Evolutionary conservation across 2,113 vertebrate genomes (phyloP).

Genomic region (Rhinolophus sinicus): DNA sequence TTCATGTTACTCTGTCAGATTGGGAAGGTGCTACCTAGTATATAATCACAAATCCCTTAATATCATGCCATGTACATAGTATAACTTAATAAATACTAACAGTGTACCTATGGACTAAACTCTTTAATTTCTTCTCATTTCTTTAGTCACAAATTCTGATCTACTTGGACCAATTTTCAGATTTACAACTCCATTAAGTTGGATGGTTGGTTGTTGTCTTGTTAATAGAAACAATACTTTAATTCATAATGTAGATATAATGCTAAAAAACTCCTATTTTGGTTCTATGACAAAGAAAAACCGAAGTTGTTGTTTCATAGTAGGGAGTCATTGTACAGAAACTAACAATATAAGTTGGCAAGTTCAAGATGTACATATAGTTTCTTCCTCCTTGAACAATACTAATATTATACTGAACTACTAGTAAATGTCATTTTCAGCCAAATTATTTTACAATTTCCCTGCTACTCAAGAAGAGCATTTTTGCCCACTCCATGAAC

Average conservation of each 20-base stretch:
- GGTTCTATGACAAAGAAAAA: neutral
- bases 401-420: neutral
- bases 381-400: neutral
- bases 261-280: neutral
- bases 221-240: neutral
- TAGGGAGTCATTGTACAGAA: neutral
- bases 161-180: neutral
- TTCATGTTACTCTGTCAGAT: neutral
- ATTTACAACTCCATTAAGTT: neutral
- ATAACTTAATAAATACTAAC: neutral
- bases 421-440: neutral
- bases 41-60: conserved; percentile 6
- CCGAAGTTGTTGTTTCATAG: neutral
- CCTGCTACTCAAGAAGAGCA: neutral
- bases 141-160: neutral
- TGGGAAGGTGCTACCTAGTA: neutral
- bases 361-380: neutral
- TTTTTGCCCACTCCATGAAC: neutral
- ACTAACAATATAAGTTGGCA: neutral
- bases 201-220: neutral
- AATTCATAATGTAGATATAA: neutral
- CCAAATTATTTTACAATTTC: conserved; percentile 28
- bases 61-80: neutral
- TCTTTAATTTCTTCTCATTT: conserved; percentile 16
- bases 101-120: neutral